Evolutionary conservation across 1,140 invertebrate genomes (phyloP).

Genomic region (Dreissena polymorpha): DNA sequence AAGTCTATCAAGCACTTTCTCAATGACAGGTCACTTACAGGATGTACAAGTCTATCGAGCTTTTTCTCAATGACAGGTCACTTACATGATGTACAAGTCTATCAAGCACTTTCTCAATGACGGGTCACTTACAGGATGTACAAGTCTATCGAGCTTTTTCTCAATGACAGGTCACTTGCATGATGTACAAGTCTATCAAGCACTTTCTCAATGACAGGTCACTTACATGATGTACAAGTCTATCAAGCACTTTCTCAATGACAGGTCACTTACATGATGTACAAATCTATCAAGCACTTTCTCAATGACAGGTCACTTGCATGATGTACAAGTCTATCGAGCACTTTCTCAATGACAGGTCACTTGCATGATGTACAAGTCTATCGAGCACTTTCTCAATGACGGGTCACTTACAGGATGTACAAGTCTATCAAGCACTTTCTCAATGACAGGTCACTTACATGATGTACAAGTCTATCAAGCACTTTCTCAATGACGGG

Average conservation of each 20-base stretch:
- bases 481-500: constrained; percentile 97
- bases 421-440: constrained; percentile 96
- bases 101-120: constrained; percentile 98
- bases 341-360: constrained; percentile 96
- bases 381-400: constrained; percentile 98
- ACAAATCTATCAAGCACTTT: constrained; percentile 97
- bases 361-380: constrained; percentile 94
- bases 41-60: constrained; percentile 94
- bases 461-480: constrained; percentile 94
- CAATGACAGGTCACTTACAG: constrained; percentile 94
- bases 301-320: constrained; percentile 95
- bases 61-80: constrained; percentile 97
- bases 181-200: constrained; percentile 95
- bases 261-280: constrained; percentile 92
- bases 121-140: constrained; percentile 92
- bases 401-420: constrained; percentile 92
- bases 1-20: constrained; percentile 96
- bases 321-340: constrained; percentile 95
- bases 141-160: constrained; percentile 96
- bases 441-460: constrained; percentile 96
- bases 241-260: constrained; percentile 97
- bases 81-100: constrained; percentile 94
- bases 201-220: constrained; percentile 96
- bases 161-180: constrained; percentile 95
- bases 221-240: constrained; percentile 95